Evolutionary conservation across 2,113 vertebrate genomes (phyloP), one percentile per base, ranked within the genome.

Genomic region (Prionailurus bengalensis): DNA sequence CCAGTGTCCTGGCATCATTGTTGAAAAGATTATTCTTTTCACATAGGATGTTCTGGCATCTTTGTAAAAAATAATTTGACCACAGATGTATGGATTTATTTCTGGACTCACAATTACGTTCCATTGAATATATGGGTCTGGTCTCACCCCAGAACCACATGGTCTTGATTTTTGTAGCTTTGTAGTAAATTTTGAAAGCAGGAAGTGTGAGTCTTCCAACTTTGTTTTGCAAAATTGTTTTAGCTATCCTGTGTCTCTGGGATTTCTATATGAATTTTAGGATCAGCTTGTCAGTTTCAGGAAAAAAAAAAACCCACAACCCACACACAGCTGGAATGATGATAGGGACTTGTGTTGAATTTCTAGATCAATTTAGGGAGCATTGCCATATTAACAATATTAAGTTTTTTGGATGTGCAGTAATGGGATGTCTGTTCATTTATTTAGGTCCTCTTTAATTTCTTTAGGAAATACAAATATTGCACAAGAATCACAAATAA

Each of bases 401-500:
- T 48, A 55, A 53, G 13, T 73, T 78, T 97, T 97, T 93, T 9
- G 58, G 29, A 92, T 63, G 17, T 39, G 81, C 6, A 39, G 81
- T 90, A 7, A 63, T 10, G 4, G 19, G 23, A 16, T 78, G 48
- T 31, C 5, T 68, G 33, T 76, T 48, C 9, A 82, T 65, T 78
- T 96, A 45, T 87, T 55, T 79, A 82, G 39, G 23, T 63, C 13
- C 48, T 76, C 76, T 91, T 97, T 78, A 42, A 83, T 74, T 88
- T 89, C 63, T 86, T 83, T 66, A 88, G 31, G n/a, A 94, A 94
- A 68, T 91, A 90, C 8, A 85, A 71, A 74, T 88, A 58, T 84
- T 83, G 19, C n/a, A 51, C 48, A 58, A 55, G 31, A 96, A 55
- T 92, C 27, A 89, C 29, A 92, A 63, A 33, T 68, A 86, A 96